These are phyloP conservation scores for Calidris pugnax DNA, from an alignment of 2,113 vertebrate genomes.

Conservation along the genomic window DNA sequence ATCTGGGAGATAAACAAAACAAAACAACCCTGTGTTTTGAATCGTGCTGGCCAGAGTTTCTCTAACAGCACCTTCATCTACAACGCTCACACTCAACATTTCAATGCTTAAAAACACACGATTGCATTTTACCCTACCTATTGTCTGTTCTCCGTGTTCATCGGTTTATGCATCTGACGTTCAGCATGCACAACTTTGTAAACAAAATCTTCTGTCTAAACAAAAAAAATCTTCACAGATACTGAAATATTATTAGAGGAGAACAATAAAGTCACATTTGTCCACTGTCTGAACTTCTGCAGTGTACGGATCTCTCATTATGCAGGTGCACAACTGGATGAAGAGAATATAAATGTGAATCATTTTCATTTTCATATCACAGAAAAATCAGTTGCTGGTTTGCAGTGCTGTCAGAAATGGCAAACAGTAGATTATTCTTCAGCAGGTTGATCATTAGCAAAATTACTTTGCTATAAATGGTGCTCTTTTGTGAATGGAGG, in stretches of 20 bases:
- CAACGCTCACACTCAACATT: background rate
- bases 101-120: background rate
- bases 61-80: constrained; percentile 47
- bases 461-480: constrained; percentile 39
- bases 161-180: constrained; percentile 65
- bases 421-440: constrained; percentile 50
- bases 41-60: constrained; percentile 53
- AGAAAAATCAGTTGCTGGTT: constrained; percentile 36
- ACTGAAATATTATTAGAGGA: background rate
- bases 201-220: constrained; percentile 54
- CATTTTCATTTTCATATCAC: constrained; percentile 4
- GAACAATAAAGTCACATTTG: constrained; percentile 28
- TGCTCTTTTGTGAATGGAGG: constrained; percentile 74
- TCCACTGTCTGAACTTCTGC: constrained; percentile 39
- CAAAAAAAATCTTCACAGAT: constrained; percentile 56
- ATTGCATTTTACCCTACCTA: constrained; percentile 24
- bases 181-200: constrained; percentile 36
- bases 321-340: constrained; percentile 23
- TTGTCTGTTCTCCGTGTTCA: constrained; percentile 51
- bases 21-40: constrained; percentile 46
- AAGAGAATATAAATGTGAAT: background rate
- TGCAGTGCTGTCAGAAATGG: constrained; percentile 53
- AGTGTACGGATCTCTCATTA: background rate
- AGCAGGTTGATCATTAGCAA: constrained; percentile 58
- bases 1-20: constrained; percentile 37